phyloP scores from a whole-genome alignment of 2,113 vertebrate species.

The Rhadina sibilatrix region DNA sequence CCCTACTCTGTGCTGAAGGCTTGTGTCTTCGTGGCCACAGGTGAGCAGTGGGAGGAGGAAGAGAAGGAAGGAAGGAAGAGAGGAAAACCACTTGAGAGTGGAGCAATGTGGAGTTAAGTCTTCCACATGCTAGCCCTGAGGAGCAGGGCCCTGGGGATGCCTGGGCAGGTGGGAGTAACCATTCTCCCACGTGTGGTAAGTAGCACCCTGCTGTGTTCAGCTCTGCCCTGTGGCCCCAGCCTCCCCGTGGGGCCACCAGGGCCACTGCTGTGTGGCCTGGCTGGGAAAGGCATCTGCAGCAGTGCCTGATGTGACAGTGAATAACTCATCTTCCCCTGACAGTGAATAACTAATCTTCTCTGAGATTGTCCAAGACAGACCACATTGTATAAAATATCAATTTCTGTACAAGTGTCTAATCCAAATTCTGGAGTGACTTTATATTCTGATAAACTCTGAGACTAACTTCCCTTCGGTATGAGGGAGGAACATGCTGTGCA shows the following conservation, averaged over 20 bases:
- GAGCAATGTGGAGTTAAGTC: neutral
- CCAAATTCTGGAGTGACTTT: neutral
- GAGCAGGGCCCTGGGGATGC: neutral
- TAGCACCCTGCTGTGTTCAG: no score
- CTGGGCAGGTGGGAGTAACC: rapidly evolving
- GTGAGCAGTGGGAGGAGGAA: neutral
- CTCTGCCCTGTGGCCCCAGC: neutral
- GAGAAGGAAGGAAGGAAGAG: no score
- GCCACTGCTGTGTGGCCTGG: rapidly evolving
- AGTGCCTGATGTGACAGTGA: no score
- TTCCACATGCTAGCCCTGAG: neutral
- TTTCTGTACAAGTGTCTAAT: neutral
- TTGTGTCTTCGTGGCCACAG: neutral
- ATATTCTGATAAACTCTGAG: neutral
- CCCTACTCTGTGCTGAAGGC: neutral
- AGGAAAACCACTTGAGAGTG: neutral
- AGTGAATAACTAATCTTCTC: neutral
- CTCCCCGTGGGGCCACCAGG: neutral
- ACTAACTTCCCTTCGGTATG: neutral
- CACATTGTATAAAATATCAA: neutral
- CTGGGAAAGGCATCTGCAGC: neutral
- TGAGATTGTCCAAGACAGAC: neutral
- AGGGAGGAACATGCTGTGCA: neutral
- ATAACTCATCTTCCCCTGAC: neutral
- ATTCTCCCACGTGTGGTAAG: no score